Conservation (phyloP, 2,113 vertebrate genomes). For the Megalops atlanticus region DNA sequence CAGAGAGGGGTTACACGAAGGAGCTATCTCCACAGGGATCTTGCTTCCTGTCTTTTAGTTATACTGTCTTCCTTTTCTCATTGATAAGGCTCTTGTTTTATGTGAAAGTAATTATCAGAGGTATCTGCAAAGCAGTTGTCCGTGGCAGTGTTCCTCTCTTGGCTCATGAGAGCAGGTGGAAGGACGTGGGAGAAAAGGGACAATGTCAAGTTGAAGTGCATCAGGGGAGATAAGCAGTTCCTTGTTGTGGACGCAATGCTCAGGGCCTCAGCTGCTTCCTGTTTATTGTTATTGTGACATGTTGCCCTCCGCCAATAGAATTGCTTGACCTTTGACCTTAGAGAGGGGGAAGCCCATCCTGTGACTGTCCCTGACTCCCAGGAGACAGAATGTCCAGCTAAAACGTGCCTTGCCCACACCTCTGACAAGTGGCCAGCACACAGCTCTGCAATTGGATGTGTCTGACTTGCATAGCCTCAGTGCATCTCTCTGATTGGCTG, state of each 20-base stretch:
- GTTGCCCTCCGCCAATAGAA: conserved; percentile 52
- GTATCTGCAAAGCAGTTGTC: conserved; percentile 38
- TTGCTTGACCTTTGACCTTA: conserved; percentile 47
- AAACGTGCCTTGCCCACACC: not conserved
- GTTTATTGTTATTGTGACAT: conserved; percentile 59
- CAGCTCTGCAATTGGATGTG: not conserved
- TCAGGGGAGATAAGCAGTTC: conserved; percentile 46
- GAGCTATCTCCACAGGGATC: not conserved
- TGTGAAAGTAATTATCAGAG: conserved; percentile 35
- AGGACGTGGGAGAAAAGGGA: conserved; percentile 33
- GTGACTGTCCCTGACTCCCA: conserved; percentile 48
- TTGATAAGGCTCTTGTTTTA: conserved; percentile 33
- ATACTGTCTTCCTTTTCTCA: not conserved
- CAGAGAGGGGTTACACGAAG: not conserved
- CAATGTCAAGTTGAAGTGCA: conserved; percentile 59
- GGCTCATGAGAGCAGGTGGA: conserved; percentile 23
- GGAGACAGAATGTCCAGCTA: not conserved
- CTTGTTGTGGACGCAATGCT: conserved; percentile 17
- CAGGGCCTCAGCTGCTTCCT: conserved; percentile 66
- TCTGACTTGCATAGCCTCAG: not conserved
- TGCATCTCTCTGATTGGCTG: not conserved
- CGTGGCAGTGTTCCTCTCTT: conserved; percentile 23
- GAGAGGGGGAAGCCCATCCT: conserved; percentile 59
- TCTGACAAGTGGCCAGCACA: not conserved
- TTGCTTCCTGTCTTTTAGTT: conserved; percentile 37